Percentiles rank a stretch among this genome's conserved stretches.
Evolutionary conservation across 2,113 vertebrate genomes (phyloP).

Genomic region (Hemicordylus capensis): DNA sequence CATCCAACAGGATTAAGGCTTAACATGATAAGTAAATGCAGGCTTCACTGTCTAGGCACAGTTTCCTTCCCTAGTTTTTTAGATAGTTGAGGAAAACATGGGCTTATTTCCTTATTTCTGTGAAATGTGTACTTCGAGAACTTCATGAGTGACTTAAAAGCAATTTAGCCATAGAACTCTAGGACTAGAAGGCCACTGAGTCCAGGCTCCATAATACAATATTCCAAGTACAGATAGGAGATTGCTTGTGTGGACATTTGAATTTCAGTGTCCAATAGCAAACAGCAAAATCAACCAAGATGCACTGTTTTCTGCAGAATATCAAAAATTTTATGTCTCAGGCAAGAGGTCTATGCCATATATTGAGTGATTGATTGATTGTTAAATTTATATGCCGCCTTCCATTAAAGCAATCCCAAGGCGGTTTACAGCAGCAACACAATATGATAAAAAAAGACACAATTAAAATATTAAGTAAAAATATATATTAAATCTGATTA

Average conservation of each 20-base stretch:
- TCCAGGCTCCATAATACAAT: background rate
- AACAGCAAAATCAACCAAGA: background rate
- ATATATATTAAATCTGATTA: too few relatives aligned
- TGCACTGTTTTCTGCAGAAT: background rate
- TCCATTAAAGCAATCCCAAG: too few relatives aligned
- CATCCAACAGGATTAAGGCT: constrained; percentile 15
- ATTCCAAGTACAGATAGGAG: background rate
- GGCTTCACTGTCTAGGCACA: background rate
- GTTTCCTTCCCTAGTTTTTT: constrained; percentile 9
- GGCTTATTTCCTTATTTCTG: background rate
- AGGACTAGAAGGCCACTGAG: background rate
- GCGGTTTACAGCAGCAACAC: too few relatives aligned
- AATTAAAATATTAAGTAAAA: too few relatives aligned
- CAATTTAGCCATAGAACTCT: constrained; percentile 1
- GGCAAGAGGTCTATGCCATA: background rate
- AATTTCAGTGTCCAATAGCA: background rate
- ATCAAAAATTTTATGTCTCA: background rate
- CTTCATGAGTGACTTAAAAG: background rate
- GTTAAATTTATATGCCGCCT: too few relatives aligned
- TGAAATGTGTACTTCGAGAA: background rate
- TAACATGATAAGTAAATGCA: constrained; percentile 23
- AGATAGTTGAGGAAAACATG: background rate
- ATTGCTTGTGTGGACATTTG: background rate
- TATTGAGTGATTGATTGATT: too few relatives aligned
- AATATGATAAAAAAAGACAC: too few relatives aligned